Evolutionary conservation across 2,797 vertebrate genomes (phyloP), one percentile per base, ranked within the genome.

Genomic region (Geotrypetes seraphini): DNA sequence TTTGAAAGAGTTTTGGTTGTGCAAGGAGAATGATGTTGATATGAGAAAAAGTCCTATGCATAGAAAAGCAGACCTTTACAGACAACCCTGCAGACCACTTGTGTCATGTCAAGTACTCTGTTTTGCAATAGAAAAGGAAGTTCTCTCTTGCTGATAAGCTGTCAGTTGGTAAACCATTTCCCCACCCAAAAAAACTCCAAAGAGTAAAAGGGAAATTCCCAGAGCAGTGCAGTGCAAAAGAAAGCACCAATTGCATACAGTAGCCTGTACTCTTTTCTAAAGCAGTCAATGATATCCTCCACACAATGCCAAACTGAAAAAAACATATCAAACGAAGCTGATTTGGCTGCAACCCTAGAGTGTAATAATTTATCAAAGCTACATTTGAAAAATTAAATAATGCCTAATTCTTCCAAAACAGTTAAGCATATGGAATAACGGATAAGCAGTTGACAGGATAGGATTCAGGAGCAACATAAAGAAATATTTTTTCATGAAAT

Each of bases 121-220:
- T 36, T 60, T 53, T 65, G 66, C 60, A 66, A 33, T 43, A 54
- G 35, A 57, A 53, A 40, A 66, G 69, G 63, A 70, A 59, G 48
- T 49, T 47, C 22, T 50, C 34, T 40, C 33, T 62, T 53, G 44
- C 67, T 53, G 66, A 71, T 65, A 66, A 63, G 49, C 47, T 42
- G 54, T 12, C 7, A 0, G 51, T 50, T 42, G 66, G 60, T 63
- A 52, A 69, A 69, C 45, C 70, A 72, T 55, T 53, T 72, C 59
- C 66, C 63, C 60, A 56, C 60, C 49, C n/a, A n/a, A 54, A 66
- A 75, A 73, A 71, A 69, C 53, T 75, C 70, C 70, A n/a, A 60
- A 25, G 28, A 50, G 57, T 40, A 27, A 66, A 39, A 75, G 70
- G 73, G 70, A 70, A 72, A 71, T 72, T 66, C 66, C 70, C 73